Evolutionary conservation across 1,140 invertebrate species (phyloP).

Genomic region (Heterodera schachtii): DNA sequence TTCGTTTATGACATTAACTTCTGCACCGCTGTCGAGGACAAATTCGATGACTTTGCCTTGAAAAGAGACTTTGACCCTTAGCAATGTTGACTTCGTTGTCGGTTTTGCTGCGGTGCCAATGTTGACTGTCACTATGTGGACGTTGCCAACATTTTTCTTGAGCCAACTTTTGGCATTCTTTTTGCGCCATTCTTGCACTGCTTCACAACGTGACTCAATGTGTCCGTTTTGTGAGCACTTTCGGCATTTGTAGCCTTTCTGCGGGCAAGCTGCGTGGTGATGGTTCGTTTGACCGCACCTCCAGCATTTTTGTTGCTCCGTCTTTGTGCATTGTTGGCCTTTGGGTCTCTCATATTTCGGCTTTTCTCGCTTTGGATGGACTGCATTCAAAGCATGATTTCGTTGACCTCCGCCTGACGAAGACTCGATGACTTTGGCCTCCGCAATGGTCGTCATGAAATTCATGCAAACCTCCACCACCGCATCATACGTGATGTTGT

Average conservation of each 20-base stretch:
- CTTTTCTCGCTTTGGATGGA: background rate
- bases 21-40: background rate
- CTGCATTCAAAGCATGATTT: background rate
- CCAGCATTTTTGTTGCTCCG: background rate
- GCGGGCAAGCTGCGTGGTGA: background rate
- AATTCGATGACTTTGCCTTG: background rate
- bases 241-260: background rate
- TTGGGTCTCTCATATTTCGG: background rate
- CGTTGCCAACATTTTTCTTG: background rate
- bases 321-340: background rate
- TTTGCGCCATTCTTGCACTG: background rate
- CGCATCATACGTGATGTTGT: background rate
- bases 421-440: background rate
- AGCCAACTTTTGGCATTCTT: background rate
- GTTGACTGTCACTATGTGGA: background rate
- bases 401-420: background rate
- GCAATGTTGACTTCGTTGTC: background rate
- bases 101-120: background rate
- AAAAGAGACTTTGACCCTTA: background rate
- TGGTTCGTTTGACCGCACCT: background rate
- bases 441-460: background rate
- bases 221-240: background rate
- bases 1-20: constrained; percentile 13
- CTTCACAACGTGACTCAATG: background rate
- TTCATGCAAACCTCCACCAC: background rate